Conservation (phyloP, 2,888 invertebrate genomes). For the Noctuana brunneofusca region DNA sequence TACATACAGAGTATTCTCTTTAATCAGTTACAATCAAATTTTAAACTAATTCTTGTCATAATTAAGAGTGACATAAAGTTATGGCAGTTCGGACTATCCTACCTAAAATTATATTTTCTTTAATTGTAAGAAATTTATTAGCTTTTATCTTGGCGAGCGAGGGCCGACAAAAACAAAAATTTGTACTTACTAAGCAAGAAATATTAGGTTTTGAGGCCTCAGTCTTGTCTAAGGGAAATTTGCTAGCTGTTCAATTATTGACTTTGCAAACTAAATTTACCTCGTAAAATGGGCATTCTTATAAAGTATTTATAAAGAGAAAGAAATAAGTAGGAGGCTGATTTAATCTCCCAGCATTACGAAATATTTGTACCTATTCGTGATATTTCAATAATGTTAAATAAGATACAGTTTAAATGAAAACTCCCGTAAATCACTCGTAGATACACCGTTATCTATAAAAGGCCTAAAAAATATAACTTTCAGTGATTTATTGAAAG, state of each 20-base stretch:
- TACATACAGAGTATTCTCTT: too few species aligned
- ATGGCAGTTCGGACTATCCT: background rate
- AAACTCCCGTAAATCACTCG: too few species aligned
- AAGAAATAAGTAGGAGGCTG: background rate
- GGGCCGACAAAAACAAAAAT: conserved; percentile 5
- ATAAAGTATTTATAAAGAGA: background rate
- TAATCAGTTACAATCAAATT: too few species aligned
- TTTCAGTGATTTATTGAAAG: too few species aligned
- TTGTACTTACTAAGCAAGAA: conserved; percentile 13
- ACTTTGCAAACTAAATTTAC: background rate
- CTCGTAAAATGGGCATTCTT: background rate
- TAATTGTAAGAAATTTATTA: conserved; percentile 2
- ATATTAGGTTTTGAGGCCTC: conserved; percentile 15
- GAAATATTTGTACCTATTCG: too few species aligned
- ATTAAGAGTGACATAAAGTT: too few species aligned
- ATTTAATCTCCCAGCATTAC: too few species aligned
- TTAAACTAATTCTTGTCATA: too few species aligned
- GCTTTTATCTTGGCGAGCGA: conserved; percentile 5
- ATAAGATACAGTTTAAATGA: too few species aligned
- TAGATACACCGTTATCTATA: too few species aligned
- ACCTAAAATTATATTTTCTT: background rate
- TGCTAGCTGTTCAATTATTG: conserved; percentile 4
- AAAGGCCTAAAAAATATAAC: too few species aligned
- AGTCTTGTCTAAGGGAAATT: conserved; percentile 8
- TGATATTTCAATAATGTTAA: too few species aligned